Conservation (phyloP, 2,888 invertebrate genomes). For the Ennomos erosarius region DNA sequence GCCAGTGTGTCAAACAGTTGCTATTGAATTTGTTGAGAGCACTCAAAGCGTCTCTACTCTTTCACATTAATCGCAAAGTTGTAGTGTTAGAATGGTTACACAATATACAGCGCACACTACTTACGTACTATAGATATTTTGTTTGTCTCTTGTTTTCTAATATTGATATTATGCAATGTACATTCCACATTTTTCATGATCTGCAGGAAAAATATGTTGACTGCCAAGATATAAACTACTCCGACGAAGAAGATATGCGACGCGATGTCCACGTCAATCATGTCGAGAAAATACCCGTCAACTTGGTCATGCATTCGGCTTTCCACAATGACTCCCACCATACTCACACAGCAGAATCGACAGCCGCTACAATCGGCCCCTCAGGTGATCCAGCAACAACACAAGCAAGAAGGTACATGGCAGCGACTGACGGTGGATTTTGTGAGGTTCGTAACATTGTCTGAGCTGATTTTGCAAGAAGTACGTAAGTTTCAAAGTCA, state of each 20-base stretch:
- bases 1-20: too few relatives aligned
- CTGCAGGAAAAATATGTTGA: slow-evolving; percentile 75
- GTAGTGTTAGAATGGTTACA: too few relatives aligned
- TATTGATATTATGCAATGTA: too few relatives aligned
- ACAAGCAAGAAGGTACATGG: slow-evolving; percentile 6
- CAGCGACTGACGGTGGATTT: slow-evolving; percentile 61
- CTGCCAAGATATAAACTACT: slow-evolving; percentile 73
- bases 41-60: too few relatives aligned
- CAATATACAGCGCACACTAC: too few relatives aligned
- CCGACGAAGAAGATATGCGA: slow-evolving; percentile 63
- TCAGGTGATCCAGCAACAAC: neutral
- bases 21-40: too few relatives aligned
- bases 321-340: slow-evolving; percentile 56
- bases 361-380: slow-evolving; percentile 3
- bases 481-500: too few relatives aligned
- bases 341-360: neutral
- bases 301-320: slow-evolving; percentile 67
- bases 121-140: too few relatives aligned
- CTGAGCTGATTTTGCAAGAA: neutral
- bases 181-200: neutral
- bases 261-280: slow-evolving; percentile 43
- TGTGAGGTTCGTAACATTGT: slow-evolving; percentile 62
- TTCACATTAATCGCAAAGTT: too few relatives aligned
- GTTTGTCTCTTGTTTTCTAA: too few relatives aligned
- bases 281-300: slow-evolving; percentile 61